A percentile compares a stretch with the other conserved stretches of the same genome.
These are phyloP conservation scores for Protosalanx chinensis DNA, from an alignment of 2,797 vertebrate species.

Conservation along the genomic window DNA sequence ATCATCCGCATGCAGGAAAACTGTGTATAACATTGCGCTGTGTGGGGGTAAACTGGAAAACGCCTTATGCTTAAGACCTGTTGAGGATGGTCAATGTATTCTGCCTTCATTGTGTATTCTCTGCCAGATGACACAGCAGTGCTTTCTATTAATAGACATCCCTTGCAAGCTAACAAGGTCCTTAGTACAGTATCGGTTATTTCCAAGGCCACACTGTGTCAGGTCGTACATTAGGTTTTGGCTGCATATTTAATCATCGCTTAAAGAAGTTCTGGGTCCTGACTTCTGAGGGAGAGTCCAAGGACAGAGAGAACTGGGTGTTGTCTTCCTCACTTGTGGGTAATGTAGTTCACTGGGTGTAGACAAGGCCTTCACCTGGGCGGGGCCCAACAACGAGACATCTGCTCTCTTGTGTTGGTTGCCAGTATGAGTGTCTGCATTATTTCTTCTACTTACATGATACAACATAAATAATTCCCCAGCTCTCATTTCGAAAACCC, in stretches of 20 bases:
- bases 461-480: constrained; percentile 26
- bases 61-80: not conserved
- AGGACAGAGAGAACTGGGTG: not conserved
- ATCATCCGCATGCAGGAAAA: not conserved
- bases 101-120: not conserved
- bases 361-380: not conserved
- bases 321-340: not conserved
- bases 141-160: not conserved
- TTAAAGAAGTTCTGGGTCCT: not conserved
- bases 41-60: not conserved
- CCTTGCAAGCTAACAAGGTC: not conserved
- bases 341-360: not conserved
- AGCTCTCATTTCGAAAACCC: constrained; percentile 9
- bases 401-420: not conserved
- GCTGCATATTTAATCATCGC: not conserved
- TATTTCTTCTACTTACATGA: constrained; percentile 10
- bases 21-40: not conserved
- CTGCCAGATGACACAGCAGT: not conserved
- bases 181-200: not conserved
- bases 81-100: not conserved
- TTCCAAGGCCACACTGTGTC: not conserved
- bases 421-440: not conserved
- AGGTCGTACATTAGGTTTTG: not conserved
- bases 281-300: not conserved
- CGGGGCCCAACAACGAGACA: not conserved